Base-by-base conservation (phyloP, 2,888 invertebrate species). In the Nomada fabriciana region DNA sequence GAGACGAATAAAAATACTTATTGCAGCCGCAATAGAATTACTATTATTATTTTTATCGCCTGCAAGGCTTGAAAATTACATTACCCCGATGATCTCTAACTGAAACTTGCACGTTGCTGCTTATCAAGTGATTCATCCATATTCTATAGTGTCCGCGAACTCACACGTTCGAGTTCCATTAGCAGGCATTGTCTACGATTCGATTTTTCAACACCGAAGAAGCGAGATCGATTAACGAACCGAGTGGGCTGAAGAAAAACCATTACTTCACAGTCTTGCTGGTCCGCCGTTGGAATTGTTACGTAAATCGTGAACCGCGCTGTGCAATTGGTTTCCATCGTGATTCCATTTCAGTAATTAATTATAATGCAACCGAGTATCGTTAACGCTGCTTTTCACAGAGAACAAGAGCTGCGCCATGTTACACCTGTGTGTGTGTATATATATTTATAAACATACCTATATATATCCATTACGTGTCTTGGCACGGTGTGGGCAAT, bases 271-370 rank as follows among this genome's bases (percentile, higher is more conserved):
- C 23, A 3, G 9, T 43, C 52, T n/a, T 11, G 57, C 53, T 60
- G 23, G 20, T 20, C 25, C 55, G 52, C 25, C 53, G 42, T 18
- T 43, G 57, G 23, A 29, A 55, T 53, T 61, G 78, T 70, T 65
- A 60, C 53, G 43, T 50, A 73, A 78, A 64, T 4, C 43, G 20
- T 13, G 64, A 42, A 42, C 23, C 68, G 7, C 3, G 42, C 63
- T n/a, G 13, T 25, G 43, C 4, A 47, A 67, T 74, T 60, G 60
- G 69, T 73, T 83, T 77, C 68, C 71, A 50, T 74, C 52, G 64
- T 53, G 60, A 81, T 59, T 70, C 67, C 61, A 43, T 77, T 74
- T 68, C 67, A 23, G 63, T 68, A 82, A 82, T 77, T 83, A 78
- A 82, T 83, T 75, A 63, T 50, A 75, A 61, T 68, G 60, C 59